Base-by-base conservation (phyloP, 2,797 vertebrate species). In the Hypotaenidia okinawae region DNA sequence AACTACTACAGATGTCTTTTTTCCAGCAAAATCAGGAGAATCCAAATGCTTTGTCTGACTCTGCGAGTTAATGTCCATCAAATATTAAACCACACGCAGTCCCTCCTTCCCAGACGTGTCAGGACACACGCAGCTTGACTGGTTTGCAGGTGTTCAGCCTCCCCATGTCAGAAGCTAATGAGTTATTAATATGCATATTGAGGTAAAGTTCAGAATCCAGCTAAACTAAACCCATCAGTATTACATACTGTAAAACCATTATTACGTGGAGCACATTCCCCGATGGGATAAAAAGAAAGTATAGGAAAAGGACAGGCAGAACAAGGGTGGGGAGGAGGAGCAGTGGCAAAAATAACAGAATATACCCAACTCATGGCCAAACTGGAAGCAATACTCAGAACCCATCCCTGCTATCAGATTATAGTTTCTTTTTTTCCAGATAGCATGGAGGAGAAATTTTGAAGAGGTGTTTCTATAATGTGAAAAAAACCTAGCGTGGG, bases 1-100 rank as follows among this genome's bases (percentile, higher is more conserved):
- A 93, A 86, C 86, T 84, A 63, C 54, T 77, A 87, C 92, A 95
- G 90, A 94, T 87, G 88, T 35, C 58, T 83, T 78, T 94, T 90
- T 83, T 96, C 92, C 75, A 82, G 66, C 62, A 84, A 93, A 93
- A 83, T 45, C 2, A 2, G 84, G 72, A 91, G 74, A 91, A 79
- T 24, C 23, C 77, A 84, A 94, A 76, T 4, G 55, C 54, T 92
- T 93, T 94, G 64, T 83, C 62, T 81, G 59, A 69, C 22, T 72
- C 10, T 19, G 10, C 30, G 51, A 93, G 41, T 11, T 16, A 55
- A 12, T 24, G 70, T 7, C 41, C 19, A 41, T 25, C 63, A 55
- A 90, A 76, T 32, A 77, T 28, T 39, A 76, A 90, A 76, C 24
- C 22, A 64, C 63, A n/a, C 32, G n/a, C 11, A 70, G 62, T 28